Base-by-base conservation (phyloP, 2,888 invertebrate genomes). In the Tinea trinotella region DNA sequence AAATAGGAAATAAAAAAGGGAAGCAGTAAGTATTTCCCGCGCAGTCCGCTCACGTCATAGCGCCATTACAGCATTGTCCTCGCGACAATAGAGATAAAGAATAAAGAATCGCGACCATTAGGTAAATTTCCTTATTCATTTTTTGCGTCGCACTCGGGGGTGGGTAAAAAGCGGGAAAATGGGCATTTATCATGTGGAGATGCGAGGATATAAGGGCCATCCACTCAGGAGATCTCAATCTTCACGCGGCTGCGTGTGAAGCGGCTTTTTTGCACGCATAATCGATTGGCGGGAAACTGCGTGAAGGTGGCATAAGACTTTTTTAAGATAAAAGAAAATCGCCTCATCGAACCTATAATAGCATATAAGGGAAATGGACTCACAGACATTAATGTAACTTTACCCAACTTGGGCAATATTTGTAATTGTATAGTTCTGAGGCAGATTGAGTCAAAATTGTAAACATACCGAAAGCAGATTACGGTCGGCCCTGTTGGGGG, bases 51-150 rank as follows among this genome's bases (percentile, higher is more conserved):
- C 84, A 84, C 85, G 84, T 75, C 72, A 83, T 81, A 81, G 80
- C 77, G 76, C 82, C 84, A 84, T 85, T 84, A 84, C 69, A 67
- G 75, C 74, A 82, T 85, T 84, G 85, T 84, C 74, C 77, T 67
- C 66, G 67, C 66, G 76, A 85, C 85, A 85, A 85, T 83, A 73
- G 84, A 71, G 70, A 70, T 71, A 63, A 74, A 74, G 74, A 71
- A 70, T 71, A 63, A 74, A 83, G 82, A 83, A 85, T 85, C 74
- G 84, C 67, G 64, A 71, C 83, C 83, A 85, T 85, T 85, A 85
- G 84, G 84, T 82, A 85, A 85, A 85, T 85, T 85, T 85, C 80
- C 84, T 83, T 79, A 82, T 83, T 78, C 83, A 82, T 83, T 85
- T 84, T 84, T 84, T 78, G 75, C 76, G 79, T 73, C 79, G 81